A percentile compares a stretch with the other conserved stretches of the same genome.
Evolutionary conservation across 2,797 vertebrate species (phyloP).

Genomic region (Leucoraja ocellata): DNA sequence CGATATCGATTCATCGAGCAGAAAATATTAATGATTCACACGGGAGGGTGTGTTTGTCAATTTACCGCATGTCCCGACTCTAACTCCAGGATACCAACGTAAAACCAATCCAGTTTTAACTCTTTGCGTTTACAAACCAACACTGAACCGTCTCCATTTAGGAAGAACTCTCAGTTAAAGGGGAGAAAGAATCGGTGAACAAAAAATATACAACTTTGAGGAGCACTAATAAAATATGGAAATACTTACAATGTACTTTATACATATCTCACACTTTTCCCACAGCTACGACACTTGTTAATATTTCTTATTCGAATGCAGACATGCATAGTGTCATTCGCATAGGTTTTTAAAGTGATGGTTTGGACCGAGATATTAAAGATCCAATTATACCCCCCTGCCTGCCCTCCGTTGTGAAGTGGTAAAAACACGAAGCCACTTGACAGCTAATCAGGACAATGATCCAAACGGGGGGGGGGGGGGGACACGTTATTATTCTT

Average conservation of each 20-base stretch:
- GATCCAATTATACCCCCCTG: background rate
- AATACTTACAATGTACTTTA: conserved; percentile 21
- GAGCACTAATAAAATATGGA: background rate
- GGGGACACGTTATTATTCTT: background rate
- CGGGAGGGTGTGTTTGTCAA: background rate
- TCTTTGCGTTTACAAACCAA: background rate
- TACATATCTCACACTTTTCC: conserved; percentile 3
- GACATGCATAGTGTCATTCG: background rate
- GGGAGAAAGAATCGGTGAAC: background rate
- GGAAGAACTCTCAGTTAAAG: background rate
- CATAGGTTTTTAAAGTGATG: conserved; percentile 7
- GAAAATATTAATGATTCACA: background rate
- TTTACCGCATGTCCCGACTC: background rate
- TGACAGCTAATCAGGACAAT: background rate
- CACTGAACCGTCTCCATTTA: background rate
- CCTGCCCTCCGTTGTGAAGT: background rate
- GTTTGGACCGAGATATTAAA: background rate
- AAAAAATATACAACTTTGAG: background rate
- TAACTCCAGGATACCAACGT: background rate
- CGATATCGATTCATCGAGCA: background rate
- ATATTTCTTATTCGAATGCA: background rate
- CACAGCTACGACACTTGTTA: background rate
- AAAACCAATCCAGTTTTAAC: background rate
- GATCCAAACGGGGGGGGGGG: conserved; percentile 18
- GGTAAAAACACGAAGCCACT: background rate